Evolutionary conservation across 2,797 vertebrate species (phyloP), one percentile per base, ranked within the genome.

Genomic region (Emydoidea blandingii): DNA sequence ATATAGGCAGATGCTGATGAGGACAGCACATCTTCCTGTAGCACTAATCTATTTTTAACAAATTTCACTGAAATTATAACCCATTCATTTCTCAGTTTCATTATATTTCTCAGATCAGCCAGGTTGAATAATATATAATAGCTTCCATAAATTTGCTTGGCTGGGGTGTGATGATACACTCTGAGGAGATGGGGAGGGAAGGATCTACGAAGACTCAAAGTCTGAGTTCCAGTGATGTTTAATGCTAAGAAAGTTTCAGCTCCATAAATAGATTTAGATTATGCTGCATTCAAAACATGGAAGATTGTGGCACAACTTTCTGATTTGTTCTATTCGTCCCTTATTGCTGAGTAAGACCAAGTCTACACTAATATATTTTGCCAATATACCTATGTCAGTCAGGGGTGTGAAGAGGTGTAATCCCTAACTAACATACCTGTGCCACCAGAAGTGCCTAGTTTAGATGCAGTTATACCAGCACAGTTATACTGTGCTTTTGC

Each of bases 301-400:
- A 94, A 93, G 85, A 90, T 49, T 92, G 49, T 79, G 91, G 19
- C 16, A 59, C 74, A 89, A 11, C 91, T 78, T 88, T 90, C 88
- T 87, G 88, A 86, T 29, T 34, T 94, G 83, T 62, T 94, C 81
- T 94, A 86, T 91, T 88, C 85, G 68, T 88, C 27, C 52, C 89
- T 95, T 95, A 84, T 88, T 96, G 84, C 95, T 94, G 9, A 68
- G 9, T 93, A 88, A 87, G 37, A 62, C 92, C 56, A 80, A 57
- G 90, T 86, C 47, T 8, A 1, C 16, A 29, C 81, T 65, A 21
- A 86, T 68, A 88, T 4, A 12, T 10, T 90, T n/a, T 83, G 50
- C 92, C 93, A 86, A 80, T 65, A 87, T 83, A 88, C 84, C 79
- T 91, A 0, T 56, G 37, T 65, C 87, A 95, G 72, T 93, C 49